phyloP scores from a whole-genome alignment of 2,113 vertebrate species.

The Geococcyx californianus region DNA sequence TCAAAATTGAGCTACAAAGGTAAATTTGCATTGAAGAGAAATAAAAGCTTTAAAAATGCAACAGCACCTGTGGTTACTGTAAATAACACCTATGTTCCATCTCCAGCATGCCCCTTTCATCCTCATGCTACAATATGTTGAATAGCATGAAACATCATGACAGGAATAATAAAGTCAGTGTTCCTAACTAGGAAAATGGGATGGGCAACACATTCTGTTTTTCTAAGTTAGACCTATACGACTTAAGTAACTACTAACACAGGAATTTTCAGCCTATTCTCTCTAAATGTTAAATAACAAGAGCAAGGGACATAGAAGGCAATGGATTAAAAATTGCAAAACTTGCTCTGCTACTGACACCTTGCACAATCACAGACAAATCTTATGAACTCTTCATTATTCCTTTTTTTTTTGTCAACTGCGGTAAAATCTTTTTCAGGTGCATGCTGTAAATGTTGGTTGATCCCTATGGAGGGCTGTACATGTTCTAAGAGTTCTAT shows the following conservation, averaged over 20 bases:
- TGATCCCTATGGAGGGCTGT: not conserved
- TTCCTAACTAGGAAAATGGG: not conserved
- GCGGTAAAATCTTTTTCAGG: not conserved
- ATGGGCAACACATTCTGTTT: not conserved
- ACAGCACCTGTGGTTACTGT: not conserved
- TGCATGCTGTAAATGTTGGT: not conserved
- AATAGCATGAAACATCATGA: not conserved
- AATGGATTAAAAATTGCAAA: not conserved
- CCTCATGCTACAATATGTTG: not conserved
- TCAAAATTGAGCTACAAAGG: not conserved
- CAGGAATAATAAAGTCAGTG: not conserved
- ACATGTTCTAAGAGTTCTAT: not conserved
- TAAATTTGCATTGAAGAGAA: not conserved
- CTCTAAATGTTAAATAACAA: not conserved
- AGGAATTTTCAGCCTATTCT: not conserved
- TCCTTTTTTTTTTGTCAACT: not conserved
- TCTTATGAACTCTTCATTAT: not conserved
- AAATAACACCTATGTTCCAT: not conserved
- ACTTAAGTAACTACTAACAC: not conserved
- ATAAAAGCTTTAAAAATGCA: not conserved
- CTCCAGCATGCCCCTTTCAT: not conserved
- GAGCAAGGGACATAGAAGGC: not conserved
- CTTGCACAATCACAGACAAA: not conserved
- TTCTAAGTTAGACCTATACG: not conserved
- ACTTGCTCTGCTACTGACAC: not conserved